These are phyloP conservation scores for Bursaphelenchus okinawaensis DNA, from an alignment of 2,888 invertebrate genomes.

Conservation along the genomic window DNA sequence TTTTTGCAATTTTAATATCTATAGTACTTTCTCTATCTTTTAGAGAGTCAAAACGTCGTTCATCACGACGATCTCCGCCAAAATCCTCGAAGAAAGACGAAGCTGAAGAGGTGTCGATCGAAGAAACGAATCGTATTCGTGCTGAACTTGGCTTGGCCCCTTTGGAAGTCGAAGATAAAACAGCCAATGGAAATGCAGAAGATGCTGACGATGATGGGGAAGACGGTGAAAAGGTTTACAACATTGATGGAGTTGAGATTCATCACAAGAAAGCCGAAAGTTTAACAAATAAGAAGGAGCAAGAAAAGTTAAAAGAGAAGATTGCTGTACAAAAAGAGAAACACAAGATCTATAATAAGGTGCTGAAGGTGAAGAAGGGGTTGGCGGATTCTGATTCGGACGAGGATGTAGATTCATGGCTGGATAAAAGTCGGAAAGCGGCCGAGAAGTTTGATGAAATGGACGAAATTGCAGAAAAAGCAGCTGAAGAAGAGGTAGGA, in stretches of 20 bases:
- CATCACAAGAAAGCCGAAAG: slow-evolving; percentile 63
- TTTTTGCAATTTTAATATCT: too few species aligned
- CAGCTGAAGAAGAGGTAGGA: slow-evolving; percentile 1
- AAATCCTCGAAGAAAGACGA: neutral
- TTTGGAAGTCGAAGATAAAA: slow-evolving; percentile 64
- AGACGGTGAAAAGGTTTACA: slow-evolving; percentile 35
- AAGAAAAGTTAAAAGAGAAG: slow-evolving; percentile 76
- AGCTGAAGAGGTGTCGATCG: slow-evolving; percentile 50
- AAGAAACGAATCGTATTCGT: slow-evolving; percentile 67
- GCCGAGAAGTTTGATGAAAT: slow-evolving; percentile 13
- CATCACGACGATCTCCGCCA: neutral
- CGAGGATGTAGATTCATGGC: slow-evolving; percentile 67
- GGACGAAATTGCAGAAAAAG: slow-evolving; percentile 16
- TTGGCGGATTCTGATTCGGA: slow-evolving; percentile 47
- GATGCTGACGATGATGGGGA: neutral
- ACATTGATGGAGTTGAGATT: slow-evolving; percentile 62
- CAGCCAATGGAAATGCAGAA: slow-evolving; percentile 10
- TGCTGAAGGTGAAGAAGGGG: slow-evolving; percentile 39
- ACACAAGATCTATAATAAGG: slow-evolving; percentile 67
- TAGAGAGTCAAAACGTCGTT: neutral
- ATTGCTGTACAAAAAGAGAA: slow-evolving; percentile 73
- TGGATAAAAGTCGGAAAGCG: slow-evolving; percentile 69
- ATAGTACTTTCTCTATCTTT: neutral
- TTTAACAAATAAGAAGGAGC: slow-evolving; percentile 66
- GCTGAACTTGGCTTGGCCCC: slow-evolving; percentile 90